Base-by-base conservation (phyloP, 2,797 vertebrate species). In the Rhyacichthys aspro region DNA sequence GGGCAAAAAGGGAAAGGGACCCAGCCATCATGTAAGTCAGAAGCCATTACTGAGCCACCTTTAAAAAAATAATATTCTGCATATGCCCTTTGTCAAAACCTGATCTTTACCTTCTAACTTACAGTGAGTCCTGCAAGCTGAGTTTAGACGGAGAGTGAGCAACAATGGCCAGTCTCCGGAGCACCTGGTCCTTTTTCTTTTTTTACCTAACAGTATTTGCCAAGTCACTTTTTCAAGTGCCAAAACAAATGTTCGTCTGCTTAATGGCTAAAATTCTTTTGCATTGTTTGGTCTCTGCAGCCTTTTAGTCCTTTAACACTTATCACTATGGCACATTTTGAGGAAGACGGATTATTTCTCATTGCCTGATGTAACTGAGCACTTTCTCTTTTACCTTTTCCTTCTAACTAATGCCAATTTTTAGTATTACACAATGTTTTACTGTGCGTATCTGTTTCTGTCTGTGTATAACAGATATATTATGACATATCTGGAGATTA, bases 11-110 rank as follows among this genome's bases (percentile, higher is more conserved):
- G 81, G 78, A 72, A 89, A 88, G 39, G 87, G 86, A 69, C 94
- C 93, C 82, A 89, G 81, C 74, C 94, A 94, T 17, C 93, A 92
- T 41, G 97, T 99, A 96, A 98, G 96, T 96, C 92, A 89, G 7
- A 61, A 80, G 52, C 84, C 84, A 41, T 84, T 88, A 72, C 91
- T 90, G 0, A 90, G 82, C 1, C 10, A 38, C 5, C n/a, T 7
- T 18, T 8, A 15, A 28, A 28, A 28, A 3, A 5, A 28, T n/a
- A 28, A 28, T 41, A 39, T 53, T 18, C 14, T 4, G 37, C 11
- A 1, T 9, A 17, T 19, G 15, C 8, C 16, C 23, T 28, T 18
- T n/a, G 17, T 38, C 5, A 19, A 52, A 39, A 60, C 18, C 70
- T 32, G 72, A 15, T 68, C 43, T 71, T 67, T 8, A 75, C 43